Percentiles rank a stretch among this genome's conserved stretches.
phyloP scores from a whole-genome alignment of 2,797 vertebrate genomes.

The Halcyon smyrnensis region DNA sequence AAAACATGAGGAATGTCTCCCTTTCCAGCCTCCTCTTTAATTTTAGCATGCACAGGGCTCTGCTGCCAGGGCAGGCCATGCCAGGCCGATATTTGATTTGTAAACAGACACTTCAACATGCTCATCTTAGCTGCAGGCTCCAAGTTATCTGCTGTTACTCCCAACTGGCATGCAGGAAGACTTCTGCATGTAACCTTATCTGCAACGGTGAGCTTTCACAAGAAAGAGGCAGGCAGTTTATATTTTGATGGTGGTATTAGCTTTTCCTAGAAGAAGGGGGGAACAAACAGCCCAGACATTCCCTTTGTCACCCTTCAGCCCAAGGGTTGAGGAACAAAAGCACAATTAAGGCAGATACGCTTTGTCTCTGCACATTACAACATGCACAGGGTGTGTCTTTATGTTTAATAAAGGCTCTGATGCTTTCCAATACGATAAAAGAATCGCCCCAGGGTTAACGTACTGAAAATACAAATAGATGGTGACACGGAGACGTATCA shows the following conservation, averaged over 20 bases:
- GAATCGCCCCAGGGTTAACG: not conserved
- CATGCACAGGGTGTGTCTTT: constrained; percentile 1
- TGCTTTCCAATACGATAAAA: not conserved
- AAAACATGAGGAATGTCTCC: constrained; percentile 34
- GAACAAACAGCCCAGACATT: not conserved
- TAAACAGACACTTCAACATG: constrained; percentile 50
- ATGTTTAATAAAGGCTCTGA: not conserved
- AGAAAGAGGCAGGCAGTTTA: not conserved
- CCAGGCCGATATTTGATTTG: constrained; percentile 51
- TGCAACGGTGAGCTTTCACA: fast-evolving
- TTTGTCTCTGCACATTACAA: constrained; percentile 19
- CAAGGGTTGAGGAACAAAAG: not conserved
- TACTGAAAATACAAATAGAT: not conserved
- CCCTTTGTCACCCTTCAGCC: not conserved
- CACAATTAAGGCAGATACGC: not conserved
- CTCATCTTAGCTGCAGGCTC: constrained; percentile 22
- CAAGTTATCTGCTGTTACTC: not conserved
- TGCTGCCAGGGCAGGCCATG: constrained; percentile 50
- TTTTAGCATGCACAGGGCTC: not conserved
- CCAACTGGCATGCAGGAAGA: not conserved
- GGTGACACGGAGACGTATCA: not conserved
- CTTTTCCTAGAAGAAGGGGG: not conserved
- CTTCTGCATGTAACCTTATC: not conserved
- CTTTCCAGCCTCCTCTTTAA: constrained; percentile 59
- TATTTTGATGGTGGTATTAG: not conserved